A percentile compares a stretch with the other conserved stretches of the same genome.
Evolutionary conservation across 53 echinoderm and acorn worm species (phyloP).

Genomic region (Zoroaster sp.): DNA sequence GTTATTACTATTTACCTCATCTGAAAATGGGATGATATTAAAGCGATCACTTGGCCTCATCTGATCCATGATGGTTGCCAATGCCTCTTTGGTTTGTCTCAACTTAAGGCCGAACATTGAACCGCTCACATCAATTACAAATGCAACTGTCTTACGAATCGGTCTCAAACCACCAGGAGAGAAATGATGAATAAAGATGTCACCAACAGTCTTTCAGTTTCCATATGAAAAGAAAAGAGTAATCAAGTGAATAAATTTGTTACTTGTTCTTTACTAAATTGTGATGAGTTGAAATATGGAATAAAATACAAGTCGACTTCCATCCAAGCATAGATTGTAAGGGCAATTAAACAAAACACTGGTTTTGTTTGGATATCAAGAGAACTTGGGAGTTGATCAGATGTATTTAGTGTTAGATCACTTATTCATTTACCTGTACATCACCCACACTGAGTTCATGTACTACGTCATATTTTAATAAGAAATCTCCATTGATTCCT

Average conservation of each 20-base stretch:
- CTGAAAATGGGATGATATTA: constrained; percentile 93
- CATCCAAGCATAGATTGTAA: too few relatives aligned
- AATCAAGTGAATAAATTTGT: not conserved
- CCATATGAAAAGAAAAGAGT: not conserved
- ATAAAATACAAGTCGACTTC: too few relatives aligned
- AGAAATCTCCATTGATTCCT: constrained; percentile 88
- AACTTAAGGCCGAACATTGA: constrained; percentile 94
- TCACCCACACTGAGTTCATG: constrained; percentile 76
- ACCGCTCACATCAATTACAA: constrained; percentile 95
- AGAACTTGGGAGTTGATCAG: not conserved
- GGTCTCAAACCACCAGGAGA: constrained; percentile 79
- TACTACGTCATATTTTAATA: constrained; percentile 81
- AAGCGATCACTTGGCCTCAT: constrained; percentile 78
- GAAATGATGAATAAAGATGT: constrained; percentile 90
- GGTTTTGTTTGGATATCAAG: not conserved
- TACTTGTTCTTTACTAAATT: too few relatives aligned
- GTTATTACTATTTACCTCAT: constrained; percentile 36
- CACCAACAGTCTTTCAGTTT: constrained; percentile 73
- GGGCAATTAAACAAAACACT: too few relatives aligned
- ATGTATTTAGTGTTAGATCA: not conserved
- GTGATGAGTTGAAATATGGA: too few relatives aligned
- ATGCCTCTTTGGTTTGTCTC: constrained; percentile 87
- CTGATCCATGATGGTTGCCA: constrained; percentile 91
- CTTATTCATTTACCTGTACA: constrained; percentile 65
- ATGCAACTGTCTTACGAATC: constrained; percentile 86